Conservation (phyloP, 2,888 invertebrate genomes). For the Salticus scenicus region DNA sequence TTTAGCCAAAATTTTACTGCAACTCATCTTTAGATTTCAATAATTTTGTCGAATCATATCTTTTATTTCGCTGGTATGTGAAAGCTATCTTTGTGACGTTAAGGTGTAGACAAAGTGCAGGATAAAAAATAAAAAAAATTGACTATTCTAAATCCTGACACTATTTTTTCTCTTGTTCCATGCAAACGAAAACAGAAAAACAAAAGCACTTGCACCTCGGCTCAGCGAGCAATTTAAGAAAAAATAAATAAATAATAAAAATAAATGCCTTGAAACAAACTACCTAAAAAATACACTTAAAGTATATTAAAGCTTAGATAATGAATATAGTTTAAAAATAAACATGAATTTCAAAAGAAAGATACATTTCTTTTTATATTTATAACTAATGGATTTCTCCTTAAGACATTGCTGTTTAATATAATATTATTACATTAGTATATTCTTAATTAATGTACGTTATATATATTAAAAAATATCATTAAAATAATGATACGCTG, state of each 20-base stretch:
- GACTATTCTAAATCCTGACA: background rate
- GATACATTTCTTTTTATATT: too few relatives aligned
- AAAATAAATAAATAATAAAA: background rate
- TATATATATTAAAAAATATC: too few relatives aligned
- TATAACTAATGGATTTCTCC: too few relatives aligned
- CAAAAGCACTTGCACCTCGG: conserved; percentile 60
- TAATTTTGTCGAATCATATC: background rate
- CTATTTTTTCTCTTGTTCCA: conserved; percentile 48
- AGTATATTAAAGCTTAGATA: too few relatives aligned
- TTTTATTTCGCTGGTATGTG: conserved; percentile 8
- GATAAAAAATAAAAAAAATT: background rate
- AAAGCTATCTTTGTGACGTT: conserved; percentile 47
- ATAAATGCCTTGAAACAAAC: too few relatives aligned
- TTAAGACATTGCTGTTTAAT: too few relatives aligned
- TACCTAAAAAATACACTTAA: too few relatives aligned
- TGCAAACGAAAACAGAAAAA: conserved; percentile 29
- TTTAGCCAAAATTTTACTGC: conserved; percentile 3
- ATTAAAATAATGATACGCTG: too few relatives aligned
- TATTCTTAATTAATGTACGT: too few relatives aligned
- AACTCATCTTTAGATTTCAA: background rate
- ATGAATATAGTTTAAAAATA: too few relatives aligned
- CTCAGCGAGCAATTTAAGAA: conserved; percentile 11
- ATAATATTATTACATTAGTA: too few relatives aligned
- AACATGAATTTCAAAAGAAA: too few relatives aligned
- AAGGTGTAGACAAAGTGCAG: conserved; percentile 45